phyloP scores from a whole-genome alignment of 2,888 invertebrate genomes.

The Drosophila parthenogenetica region DNA sequence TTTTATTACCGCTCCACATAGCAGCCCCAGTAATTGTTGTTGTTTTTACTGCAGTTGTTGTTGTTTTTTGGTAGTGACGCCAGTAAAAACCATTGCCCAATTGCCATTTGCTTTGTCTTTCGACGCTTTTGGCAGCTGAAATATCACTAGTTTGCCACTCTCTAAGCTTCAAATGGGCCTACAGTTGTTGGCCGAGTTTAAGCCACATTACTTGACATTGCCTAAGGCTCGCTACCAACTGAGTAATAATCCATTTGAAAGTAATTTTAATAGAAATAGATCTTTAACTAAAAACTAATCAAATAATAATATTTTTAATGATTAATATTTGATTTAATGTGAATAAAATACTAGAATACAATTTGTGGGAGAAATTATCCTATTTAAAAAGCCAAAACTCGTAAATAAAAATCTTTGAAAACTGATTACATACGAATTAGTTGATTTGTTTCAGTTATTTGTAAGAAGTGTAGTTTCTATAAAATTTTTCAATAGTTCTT shows the following conservation, averaged over 20 bases:
- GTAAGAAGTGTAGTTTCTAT: too few species aligned
- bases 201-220: conserved; percentile 39
- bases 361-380: not conserved
- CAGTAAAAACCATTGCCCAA: conserved; percentile 41
- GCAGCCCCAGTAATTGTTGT: conserved; percentile 24
- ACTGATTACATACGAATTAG: too few species aligned
- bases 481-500: too few species aligned
- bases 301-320: not conserved
- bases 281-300: not conserved
- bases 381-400: not conserved
- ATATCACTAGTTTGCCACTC: conserved; percentile 25
- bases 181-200: conserved; percentile 22
- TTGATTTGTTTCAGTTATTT: too few species aligned
- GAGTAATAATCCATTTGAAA: conserved; percentile 9
- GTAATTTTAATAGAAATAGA: not conserved
- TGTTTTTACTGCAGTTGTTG: too few species aligned
- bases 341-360: too few species aligned
- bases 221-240: not conserved
- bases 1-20: conserved; percentile 67
- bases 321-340: not conserved
- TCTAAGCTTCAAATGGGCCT: conserved; percentile 54
- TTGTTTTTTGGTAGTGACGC: conserved; percentile 27
- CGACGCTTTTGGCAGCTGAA: conserved; percentile 33
- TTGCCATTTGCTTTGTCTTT: conserved; percentile 57
- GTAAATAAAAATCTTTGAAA: too few species aligned